phyloP scores from a whole-genome alignment of 2,888 invertebrate species.

The Drosophila neutralis region DNA sequence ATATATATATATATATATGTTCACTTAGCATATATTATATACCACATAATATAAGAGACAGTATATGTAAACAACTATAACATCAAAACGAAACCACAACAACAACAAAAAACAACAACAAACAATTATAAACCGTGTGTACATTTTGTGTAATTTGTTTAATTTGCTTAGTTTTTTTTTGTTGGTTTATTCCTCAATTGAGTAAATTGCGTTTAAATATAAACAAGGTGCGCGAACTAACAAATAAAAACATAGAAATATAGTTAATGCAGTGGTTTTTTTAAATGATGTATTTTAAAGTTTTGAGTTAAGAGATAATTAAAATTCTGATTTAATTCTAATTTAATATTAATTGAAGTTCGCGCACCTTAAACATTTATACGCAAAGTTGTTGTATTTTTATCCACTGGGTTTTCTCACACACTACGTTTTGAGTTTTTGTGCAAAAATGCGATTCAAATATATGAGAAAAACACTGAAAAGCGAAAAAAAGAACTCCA shows the following conservation, averaged over 20 bases:
- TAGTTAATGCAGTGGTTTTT: neutral
- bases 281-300: neutral
- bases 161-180: slow-evolving; percentile 47
- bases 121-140: slow-evolving; percentile 42
- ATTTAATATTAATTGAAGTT: slow-evolving; percentile 7
- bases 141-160: slow-evolving; percentile 56
- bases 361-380: slow-evolving; percentile 19
- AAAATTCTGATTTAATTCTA: neutral
- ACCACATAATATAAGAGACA: slow-evolving; percentile 40
- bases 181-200: slow-evolving; percentile 20
- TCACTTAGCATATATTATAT: slow-evolving; percentile 45
- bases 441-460: slow-evolving; percentile 57
- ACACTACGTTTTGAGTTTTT: slow-evolving; percentile 57
- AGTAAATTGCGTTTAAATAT: slow-evolving; percentile 30
- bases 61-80: slow-evolving; percentile 43
- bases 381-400: slow-evolving; percentile 16
- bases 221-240: slow-evolving; percentile 32
- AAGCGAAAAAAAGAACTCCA: slow-evolving; percentile 48
- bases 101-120: slow-evolving; percentile 44
- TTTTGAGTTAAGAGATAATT: neutral
- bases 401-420: slow-evolving; percentile 31
- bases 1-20: slow-evolving; percentile 53
- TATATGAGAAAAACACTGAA: slow-evolving; percentile 71
- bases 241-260: neutral
- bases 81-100: slow-evolving; percentile 35